Conservation (phyloP, 1,140 invertebrate species). For the Drosophila paulistorum region DNA sequence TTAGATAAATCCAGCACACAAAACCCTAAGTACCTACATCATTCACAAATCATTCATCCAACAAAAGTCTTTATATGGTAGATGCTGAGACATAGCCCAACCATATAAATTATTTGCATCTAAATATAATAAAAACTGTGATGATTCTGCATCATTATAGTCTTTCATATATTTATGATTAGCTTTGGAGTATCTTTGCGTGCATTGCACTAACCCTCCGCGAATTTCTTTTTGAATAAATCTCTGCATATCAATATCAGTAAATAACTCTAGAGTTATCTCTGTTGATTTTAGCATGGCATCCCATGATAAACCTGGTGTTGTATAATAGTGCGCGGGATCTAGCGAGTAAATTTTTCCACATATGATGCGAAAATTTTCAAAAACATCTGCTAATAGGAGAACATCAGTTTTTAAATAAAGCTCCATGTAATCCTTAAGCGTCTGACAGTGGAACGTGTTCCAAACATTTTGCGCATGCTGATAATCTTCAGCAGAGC, state of each 20-base stretch:
- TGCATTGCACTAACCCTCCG: slow-evolving; percentile 78
- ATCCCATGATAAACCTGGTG: slow-evolving; percentile 53
- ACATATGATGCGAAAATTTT: slow-evolving; percentile 11
- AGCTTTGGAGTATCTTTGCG: not conserved
- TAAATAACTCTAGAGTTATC: slow-evolving; percentile 83
- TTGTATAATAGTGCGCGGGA: not conserved
- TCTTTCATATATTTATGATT: too few relatives aligned
- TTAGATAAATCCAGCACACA: too few relatives aligned
- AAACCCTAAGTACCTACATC: too few relatives aligned
- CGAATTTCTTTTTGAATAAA: slow-evolving; percentile 82
- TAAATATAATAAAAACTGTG: too few relatives aligned
- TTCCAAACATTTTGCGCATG: slow-evolving; percentile 28
- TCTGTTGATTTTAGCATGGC: slow-evolving; percentile 80
- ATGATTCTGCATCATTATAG: too few relatives aligned
- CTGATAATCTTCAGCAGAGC: slow-evolving; percentile 75
- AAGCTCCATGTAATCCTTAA: slow-evolving; percentile 42
- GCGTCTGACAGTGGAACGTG: not conserved
- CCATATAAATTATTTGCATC: too few relatives aligned
- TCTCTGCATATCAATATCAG: slow-evolving; percentile 82
- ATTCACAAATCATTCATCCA: too few relatives aligned
- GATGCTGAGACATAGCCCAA: too few relatives aligned
- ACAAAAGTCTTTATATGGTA: too few relatives aligned
- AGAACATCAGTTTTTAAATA: slow-evolving; percentile 39
- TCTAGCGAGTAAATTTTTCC: slow-evolving; percentile 11
- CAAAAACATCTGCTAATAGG: slow-evolving; percentile 28